phyloP scores from a whole-genome alignment of 2,888 invertebrate genomes.

The Cecidostiba fungosa region DNA sequence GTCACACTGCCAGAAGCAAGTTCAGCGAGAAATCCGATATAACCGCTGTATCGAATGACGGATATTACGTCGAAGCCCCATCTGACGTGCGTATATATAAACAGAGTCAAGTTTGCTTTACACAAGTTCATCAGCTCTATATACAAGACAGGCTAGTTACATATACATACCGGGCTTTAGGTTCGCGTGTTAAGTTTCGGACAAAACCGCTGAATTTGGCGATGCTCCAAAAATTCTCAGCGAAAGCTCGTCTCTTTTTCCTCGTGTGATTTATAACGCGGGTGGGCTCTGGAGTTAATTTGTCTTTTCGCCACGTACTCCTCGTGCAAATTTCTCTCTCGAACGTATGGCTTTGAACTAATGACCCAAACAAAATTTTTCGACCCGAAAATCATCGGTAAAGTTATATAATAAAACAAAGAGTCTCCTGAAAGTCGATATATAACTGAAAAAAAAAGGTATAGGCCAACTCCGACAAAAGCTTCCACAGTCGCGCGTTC shows the following conservation, averaged over 20 bases:
- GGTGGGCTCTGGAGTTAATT: constrained; percentile 20
- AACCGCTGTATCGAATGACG: not conserved
- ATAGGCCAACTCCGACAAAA: not conserved
- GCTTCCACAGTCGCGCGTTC: not conserved
- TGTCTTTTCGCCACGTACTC: not conserved
- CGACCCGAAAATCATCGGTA: not conserved
- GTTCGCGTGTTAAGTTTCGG: constrained; percentile 12
- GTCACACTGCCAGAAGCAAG: not conserved
- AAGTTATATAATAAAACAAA: no score
- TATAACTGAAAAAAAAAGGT: not conserved
- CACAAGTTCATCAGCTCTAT: not conserved
- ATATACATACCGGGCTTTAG: not conserved
- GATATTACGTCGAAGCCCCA: constrained; percentile 28
- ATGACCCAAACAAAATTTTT: not conserved
- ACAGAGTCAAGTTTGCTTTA: constrained; percentile 15
- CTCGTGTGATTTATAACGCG: constrained; percentile 27
- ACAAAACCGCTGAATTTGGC: constrained; percentile 29
- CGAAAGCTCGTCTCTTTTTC: not conserved
- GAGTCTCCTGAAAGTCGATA: no score
- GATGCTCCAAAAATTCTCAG: constrained; percentile 18
- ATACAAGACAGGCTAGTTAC: not conserved
- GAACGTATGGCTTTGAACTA: not conserved
- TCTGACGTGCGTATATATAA: not conserved
- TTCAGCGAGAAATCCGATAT: constrained; percentile 45
- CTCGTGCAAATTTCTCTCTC: not conserved